Percentiles rank a stretch among this genome's conserved stretches.
phyloP scores from a whole-genome alignment of 1,140 invertebrate species.

The Tenebrio molitor region DNA sequence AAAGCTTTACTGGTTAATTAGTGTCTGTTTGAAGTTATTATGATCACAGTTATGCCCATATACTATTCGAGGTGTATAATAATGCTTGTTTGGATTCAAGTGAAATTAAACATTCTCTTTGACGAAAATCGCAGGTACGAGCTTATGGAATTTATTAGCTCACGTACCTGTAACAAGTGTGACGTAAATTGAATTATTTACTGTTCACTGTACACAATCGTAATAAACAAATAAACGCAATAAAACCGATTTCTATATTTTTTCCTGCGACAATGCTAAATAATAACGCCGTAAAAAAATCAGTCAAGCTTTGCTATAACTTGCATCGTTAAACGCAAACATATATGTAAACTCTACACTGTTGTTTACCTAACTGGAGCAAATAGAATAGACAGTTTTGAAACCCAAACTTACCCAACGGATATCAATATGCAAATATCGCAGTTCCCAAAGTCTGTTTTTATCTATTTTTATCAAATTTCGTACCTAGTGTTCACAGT shows the following conservation, averaged over 20 bases:
- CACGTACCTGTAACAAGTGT: slow-evolving; percentile 7
- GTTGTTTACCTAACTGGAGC: slow-evolving; percentile 6
- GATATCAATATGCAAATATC: slow-evolving; percentile 12
- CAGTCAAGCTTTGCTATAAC: slow-evolving; percentile 12
- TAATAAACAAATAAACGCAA: slow-evolving; percentile 10
- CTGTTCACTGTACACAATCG: background rate
- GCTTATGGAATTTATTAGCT: no score
- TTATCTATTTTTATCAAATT: no score
- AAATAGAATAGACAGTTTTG: slow-evolving; percentile 5
- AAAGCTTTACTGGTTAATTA: no score
- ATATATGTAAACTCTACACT: no score
- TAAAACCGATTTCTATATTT: background rate
- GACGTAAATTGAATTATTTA: slow-evolving; percentile 21
- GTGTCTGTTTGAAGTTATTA: no score
- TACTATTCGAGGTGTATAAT: background rate
- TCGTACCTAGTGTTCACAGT: no score
- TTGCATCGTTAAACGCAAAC: slow-evolving; percentile 7
- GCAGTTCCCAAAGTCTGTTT: background rate
- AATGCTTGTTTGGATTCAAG: slow-evolving; percentile 3
- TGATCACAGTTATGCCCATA: no score
- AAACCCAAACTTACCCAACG: background rate
- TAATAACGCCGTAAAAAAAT: background rate
- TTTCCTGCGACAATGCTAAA: background rate
- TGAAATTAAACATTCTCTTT: slow-evolving; percentile 28
- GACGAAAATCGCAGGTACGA: slow-evolving; percentile 18